Evolutionary conservation across 2,113 vertebrate genomes (phyloP).

Genomic region (Tichodroma muraria): DNA sequence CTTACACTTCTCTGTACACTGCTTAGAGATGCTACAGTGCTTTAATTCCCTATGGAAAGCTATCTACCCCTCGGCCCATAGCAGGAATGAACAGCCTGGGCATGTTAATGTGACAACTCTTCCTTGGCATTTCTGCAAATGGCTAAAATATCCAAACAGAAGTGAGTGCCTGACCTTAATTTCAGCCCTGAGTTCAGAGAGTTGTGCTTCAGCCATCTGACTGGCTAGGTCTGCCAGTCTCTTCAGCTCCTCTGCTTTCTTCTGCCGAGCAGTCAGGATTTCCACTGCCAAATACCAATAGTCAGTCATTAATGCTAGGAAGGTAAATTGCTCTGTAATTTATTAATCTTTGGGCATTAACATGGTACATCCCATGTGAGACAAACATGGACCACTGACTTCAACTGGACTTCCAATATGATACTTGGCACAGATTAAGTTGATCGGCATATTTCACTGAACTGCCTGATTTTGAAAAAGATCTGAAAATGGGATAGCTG

Average conservation of each 20-base stretch:
- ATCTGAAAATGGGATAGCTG: not conserved
- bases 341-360: not conserved
- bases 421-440: not conserved
- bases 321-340: not conserved
- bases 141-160: not conserved
- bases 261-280: slow-evolving; percentile 78
- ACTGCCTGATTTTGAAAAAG: not conserved
- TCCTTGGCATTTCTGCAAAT: not conserved
- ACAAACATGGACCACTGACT: not conserved
- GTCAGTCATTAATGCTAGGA: slow-evolving; percentile 4
- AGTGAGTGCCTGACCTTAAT: slow-evolving; percentile 73
- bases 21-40: not conserved
- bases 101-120: not conserved
- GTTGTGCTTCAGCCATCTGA: slow-evolving; percentile 78
- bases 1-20: not conserved
- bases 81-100: not conserved
- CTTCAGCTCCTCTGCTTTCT: slow-evolving; percentile 79
- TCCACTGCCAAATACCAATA: slow-evolving; percentile 71
- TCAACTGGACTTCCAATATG: not conserved
- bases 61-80: not conserved
- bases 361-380: not conserved
- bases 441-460: not conserved
- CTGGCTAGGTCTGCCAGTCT: slow-evolving; percentile 74
- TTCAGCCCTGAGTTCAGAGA: slow-evolving; percentile 79
- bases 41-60: not conserved